phyloP scores from a whole-genome alignment of 1,140 invertebrate species.

The Limonius californicus region DNA sequence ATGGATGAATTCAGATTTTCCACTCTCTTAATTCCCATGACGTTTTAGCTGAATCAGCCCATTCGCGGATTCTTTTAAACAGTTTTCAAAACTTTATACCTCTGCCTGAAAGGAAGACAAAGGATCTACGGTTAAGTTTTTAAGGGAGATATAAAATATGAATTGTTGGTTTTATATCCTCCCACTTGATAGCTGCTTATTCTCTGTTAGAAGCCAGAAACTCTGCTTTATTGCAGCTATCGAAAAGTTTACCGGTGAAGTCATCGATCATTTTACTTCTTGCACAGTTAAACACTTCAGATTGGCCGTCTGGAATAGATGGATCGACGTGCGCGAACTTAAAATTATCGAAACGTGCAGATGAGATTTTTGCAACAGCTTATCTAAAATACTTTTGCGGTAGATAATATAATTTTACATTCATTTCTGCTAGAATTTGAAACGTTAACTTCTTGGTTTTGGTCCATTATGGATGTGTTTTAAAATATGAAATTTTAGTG shows the following conservation, averaged over 20 bases:
- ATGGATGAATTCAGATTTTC: not conserved
- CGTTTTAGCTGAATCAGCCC: not conserved
- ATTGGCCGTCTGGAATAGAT: too few relatives aligned
- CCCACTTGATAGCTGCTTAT: conserved; percentile 9
- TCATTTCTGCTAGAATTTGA: too few relatives aligned
- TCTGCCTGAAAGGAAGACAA: conserved; percentile 12
- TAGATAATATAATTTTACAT: too few relatives aligned
- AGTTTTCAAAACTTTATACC: conserved; percentile 24
- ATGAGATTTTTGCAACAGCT: too few relatives aligned
- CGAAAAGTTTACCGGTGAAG: conserved; percentile 2
- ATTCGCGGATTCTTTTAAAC: conserved; percentile 21
- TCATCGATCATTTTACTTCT: not conserved
- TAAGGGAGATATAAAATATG: conserved; percentile 10
- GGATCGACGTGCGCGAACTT: too few relatives aligned
- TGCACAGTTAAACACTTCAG: too few relatives aligned
- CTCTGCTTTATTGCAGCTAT: not conserved
- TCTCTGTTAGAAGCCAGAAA: not conserved
- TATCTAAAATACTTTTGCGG: too few relatives aligned
- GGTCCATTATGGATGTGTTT: too few relatives aligned
- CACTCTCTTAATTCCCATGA: conserved; percentile 3
- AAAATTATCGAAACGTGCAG: too few relatives aligned
- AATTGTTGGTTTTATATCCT: conserved; percentile 15
- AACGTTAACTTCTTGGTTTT: too few relatives aligned
- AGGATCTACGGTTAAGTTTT: conserved; percentile 1
- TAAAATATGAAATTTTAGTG: too few relatives aligned